phyloP scores from a whole-genome alignment of 2,797 vertebrate genomes.

The Podarcis siculus region DNA sequence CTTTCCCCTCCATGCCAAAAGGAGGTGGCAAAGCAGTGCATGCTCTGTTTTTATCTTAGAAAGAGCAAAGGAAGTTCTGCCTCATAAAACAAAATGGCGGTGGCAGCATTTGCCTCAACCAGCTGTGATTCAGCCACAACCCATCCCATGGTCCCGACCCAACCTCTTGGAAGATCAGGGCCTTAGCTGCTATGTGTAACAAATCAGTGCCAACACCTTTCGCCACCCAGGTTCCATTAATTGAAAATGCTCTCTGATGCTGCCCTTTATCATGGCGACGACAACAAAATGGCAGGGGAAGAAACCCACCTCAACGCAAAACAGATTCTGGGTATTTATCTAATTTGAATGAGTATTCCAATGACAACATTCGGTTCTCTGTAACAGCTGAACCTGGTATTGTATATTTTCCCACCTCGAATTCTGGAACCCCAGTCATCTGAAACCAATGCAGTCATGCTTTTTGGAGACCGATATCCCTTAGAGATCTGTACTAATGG shows the following conservation, averaged over 20 bases:
- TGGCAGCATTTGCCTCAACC: not conserved
- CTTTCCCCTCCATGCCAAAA: not conserved
- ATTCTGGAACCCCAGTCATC: not conserved
- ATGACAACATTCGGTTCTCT: not conserved
- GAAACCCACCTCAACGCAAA: not conserved
- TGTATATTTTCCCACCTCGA: not conserved
- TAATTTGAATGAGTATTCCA: not conserved
- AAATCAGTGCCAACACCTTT: not conserved
- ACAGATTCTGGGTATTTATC: not conserved
- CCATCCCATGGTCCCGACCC: no score
- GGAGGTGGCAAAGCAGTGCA: not conserved
- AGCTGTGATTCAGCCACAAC: not conserved
- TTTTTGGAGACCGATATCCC: slow-evolving; percentile 17
- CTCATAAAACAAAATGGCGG: not conserved
- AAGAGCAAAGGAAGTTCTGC: not conserved
- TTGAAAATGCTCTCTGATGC: not conserved
- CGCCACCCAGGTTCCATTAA: not conserved
- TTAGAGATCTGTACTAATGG: slow-evolving; percentile 14
- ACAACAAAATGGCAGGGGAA: not conserved
- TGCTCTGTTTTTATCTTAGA: not conserved
- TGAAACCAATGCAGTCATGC: slow-evolving; percentile 14
- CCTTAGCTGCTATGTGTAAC: not conserved
- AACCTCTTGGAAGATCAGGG: not conserved
- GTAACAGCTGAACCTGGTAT: not conserved
- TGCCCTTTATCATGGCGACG: not conserved